phyloP scores from a whole-genome alignment of 2,888 invertebrate genomes.

The Macrophya alboannulata region DNA sequence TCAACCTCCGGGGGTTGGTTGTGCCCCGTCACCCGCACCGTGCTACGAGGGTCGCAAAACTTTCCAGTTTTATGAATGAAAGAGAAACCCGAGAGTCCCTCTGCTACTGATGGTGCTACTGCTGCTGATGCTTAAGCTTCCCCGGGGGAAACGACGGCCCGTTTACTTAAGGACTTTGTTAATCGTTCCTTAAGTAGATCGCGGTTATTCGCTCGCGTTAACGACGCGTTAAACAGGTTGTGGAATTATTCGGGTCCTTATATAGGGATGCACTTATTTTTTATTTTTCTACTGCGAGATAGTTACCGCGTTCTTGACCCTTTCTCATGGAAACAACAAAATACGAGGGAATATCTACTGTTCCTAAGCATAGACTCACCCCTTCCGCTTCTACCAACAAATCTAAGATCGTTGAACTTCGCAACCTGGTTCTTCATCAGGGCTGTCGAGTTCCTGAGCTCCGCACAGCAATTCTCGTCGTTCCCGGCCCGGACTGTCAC shows the following conservation, averaged over 20 bases:
- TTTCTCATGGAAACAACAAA: not conserved
- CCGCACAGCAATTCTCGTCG: slow-evolving; percentile 98
- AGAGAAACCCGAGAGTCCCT: slow-evolving; percentile 40
- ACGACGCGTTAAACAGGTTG: slow-evolving; percentile 45
- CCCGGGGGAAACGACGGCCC: slow-evolving; percentile 32
- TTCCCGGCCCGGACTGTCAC: slow-evolving; percentile 98
- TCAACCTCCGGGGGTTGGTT: slow-evolving; percentile 48
- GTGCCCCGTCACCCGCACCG: slow-evolving; percentile 53
- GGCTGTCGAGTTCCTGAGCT: slow-evolving; percentile 96
- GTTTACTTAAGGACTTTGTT: slow-evolving; percentile 55
- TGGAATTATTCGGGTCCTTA: not conserved
- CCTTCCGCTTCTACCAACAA: slow-evolving; percentile 99
- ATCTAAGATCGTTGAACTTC: slow-evolving; percentile 98
- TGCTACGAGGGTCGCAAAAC: slow-evolving; percentile 62
- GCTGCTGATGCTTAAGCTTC: not conserved
- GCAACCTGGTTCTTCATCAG: slow-evolving; percentile 99
- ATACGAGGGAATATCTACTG: not conserved
- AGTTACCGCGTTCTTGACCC: not conserved
- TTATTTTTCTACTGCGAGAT: not conserved
- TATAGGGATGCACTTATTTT: not conserved
- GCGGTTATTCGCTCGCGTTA: slow-evolving; percentile 42
- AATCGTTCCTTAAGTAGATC: slow-evolving; percentile 54
- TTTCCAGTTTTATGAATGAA: slow-evolving; percentile 65
- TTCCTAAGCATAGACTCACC: slow-evolving; percentile 85
- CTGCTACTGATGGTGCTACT: not conserved